Percentiles rank a stretch among this genome's conserved stretches.
Evolutionary conservation across 2,888 invertebrate genomes (phyloP).

Genomic region (Tenthredo amoena): DNA sequence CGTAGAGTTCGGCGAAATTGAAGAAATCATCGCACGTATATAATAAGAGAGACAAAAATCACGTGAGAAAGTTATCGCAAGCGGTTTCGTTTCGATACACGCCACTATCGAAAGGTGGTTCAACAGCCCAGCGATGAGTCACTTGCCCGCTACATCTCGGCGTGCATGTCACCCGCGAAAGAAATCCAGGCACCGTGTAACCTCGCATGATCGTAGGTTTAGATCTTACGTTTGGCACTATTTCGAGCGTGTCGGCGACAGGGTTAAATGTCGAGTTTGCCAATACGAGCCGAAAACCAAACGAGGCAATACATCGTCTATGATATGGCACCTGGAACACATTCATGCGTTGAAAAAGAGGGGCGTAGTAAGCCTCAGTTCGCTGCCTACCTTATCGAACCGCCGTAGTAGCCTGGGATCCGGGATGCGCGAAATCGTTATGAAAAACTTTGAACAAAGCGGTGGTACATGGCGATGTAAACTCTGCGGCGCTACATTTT

Average conservation of each 20-base stretch:
- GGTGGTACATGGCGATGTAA: slow-evolving; percentile 38
- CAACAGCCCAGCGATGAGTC: background rate
- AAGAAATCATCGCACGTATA: background rate
- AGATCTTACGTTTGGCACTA: slow-evolving; percentile 51
- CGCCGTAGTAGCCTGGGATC: slow-evolving; percentile 22
- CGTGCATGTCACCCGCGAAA: background rate
- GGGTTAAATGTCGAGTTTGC: slow-evolving; percentile 47
- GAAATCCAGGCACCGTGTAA: background rate
- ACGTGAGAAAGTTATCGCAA: background rate
- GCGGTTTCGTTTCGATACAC: background rate
- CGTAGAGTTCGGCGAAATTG: background rate
- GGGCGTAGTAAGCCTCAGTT: slow-evolving; percentile 7
- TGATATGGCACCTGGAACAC: slow-evolving; percentile 45
- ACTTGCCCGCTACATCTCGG: background rate
- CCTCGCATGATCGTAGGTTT: background rate
- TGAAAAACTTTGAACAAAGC: slow-evolving; percentile 10
- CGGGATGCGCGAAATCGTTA: slow-evolving; percentile 29
- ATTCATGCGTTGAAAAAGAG: slow-evolving; percentile 26
- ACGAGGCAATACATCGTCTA: slow-evolving; percentile 40
- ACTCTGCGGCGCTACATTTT: slow-evolving; percentile 3
- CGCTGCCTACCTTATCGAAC: slow-evolving; percentile 25
- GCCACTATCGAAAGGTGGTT: background rate
- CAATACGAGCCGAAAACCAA: slow-evolving; percentile 31
- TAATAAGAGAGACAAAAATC: background rate
- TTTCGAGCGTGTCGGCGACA: slow-evolving; percentile 31